A percentile compares a stretch with the other conserved stretches of the same genome.
Evolutionary conservation across 2,888 invertebrate species (phyloP).

Genomic region (Pteria penguin): DNA sequence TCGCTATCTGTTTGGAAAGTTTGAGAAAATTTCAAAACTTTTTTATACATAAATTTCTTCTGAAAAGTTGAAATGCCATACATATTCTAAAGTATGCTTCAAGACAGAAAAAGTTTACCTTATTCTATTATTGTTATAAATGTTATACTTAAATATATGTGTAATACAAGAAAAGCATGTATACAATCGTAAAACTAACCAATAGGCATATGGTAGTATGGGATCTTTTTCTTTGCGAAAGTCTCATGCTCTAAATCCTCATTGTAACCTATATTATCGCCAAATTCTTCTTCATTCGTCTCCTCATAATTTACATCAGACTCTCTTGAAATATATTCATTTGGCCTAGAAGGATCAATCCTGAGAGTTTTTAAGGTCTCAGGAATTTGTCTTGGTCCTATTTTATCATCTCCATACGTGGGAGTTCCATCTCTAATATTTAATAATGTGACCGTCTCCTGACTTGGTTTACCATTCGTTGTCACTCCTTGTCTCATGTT

Average conservation of each 20-base stretch:
- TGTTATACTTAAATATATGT: too few relatives aligned
- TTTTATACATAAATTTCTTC: background rate
- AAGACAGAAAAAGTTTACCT: background rate
- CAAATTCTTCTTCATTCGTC: slow-evolving; percentile 68
- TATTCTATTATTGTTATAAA: too few relatives aligned
- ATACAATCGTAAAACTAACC: slow-evolving; percentile 64
- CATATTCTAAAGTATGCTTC: background rate
- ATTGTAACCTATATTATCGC: slow-evolving; percentile 74
- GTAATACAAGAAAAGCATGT: too few relatives aligned
- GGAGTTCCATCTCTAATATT: slow-evolving; percentile 67
- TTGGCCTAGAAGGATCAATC: slow-evolving; percentile 56
- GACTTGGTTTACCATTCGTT: slow-evolving; percentile 59
- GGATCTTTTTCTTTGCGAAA: slow-evolving; percentile 53
- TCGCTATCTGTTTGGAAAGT: slow-evolving; percentile 48
- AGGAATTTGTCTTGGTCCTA: slow-evolving; percentile 60
- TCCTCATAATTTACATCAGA: slow-evolving; percentile 66
- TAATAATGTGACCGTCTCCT: slow-evolving; percentile 69
- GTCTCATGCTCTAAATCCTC: slow-evolving; percentile 60
- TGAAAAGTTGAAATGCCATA: background rate
- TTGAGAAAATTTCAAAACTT: background rate
- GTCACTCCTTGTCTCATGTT: slow-evolving; percentile 65
- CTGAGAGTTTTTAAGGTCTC: slow-evolving; percentile 55
- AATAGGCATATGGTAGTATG: slow-evolving; percentile 67
- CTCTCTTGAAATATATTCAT: slow-evolving; percentile 56
- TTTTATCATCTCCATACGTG: slow-evolving; percentile 61